These are phyloP conservation scores for Melieria crassipennis DNA, from an alignment of 2,888 invertebrate genomes.

Conservation along the genomic window DNA sequence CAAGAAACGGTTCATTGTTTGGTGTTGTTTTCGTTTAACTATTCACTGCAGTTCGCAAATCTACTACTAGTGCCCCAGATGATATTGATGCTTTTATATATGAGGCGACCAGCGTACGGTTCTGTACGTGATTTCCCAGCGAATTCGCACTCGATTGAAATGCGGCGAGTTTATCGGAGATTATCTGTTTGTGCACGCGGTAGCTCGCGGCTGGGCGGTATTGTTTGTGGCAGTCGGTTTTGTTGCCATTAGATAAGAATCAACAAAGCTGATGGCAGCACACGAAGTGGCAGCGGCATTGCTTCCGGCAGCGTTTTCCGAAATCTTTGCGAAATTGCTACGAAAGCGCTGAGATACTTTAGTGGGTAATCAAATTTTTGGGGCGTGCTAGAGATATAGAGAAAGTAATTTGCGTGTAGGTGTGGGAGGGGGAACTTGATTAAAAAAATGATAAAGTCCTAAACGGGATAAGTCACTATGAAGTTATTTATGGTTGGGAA, in stretches of 20 bases:
- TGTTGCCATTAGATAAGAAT: conserved; percentile 17
- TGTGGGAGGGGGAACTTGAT: too few species aligned
- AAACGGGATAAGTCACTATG: too few species aligned
- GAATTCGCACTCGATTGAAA: background rate
- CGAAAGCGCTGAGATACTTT: too few species aligned
- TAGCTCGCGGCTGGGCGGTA: background rate
- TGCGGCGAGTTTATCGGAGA: conserved; percentile 1
- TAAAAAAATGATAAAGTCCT: too few species aligned
- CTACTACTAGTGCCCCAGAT: conserved; percentile 39
- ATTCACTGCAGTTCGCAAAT: conserved; percentile 31
- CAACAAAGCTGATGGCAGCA: background rate
- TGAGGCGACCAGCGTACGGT: conserved; percentile 20
- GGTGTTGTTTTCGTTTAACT: conserved; percentile 38
- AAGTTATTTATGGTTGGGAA: too few species aligned
- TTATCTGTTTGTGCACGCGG: conserved; percentile 20
- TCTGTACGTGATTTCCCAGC: conserved; percentile 38
- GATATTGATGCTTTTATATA: conserved; percentile 45
- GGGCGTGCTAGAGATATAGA: too few species aligned
- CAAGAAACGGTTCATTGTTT: conserved; percentile 58
- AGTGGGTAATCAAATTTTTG: too few species aligned
- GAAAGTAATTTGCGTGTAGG: too few species aligned
- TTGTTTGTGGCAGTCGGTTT: background rate
- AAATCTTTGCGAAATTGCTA: too few species aligned
- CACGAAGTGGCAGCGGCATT: background rate
- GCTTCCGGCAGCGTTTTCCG: background rate